Conservation (phyloP, 2,888 invertebrate genomes). For the Eupithecia abbreviata region DNA sequence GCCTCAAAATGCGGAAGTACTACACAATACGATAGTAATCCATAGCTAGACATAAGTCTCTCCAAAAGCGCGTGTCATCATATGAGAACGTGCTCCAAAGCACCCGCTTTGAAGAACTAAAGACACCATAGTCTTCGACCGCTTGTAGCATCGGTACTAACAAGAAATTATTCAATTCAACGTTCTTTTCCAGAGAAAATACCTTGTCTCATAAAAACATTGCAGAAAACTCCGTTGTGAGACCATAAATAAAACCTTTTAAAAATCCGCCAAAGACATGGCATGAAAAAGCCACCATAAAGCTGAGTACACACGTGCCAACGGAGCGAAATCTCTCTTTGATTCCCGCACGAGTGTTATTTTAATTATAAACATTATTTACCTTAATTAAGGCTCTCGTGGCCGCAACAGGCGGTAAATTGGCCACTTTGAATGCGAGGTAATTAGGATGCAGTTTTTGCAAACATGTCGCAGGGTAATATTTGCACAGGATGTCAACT, state of each 20-base stretch:
- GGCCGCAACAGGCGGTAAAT: constrained; percentile 70
- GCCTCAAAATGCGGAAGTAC: no score
- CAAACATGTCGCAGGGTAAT: constrained; percentile 38
- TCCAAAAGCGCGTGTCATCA: no score
- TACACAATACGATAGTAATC: no score
- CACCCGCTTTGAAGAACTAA: no score
- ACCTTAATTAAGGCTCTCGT: constrained; percentile 77
- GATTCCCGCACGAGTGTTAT: constrained; percentile 75
- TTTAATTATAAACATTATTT: constrained; percentile 83
- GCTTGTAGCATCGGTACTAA: no score
- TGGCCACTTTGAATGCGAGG: constrained; percentile 70
- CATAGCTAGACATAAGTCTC: no score
- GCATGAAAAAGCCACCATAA: constrained; percentile 60
- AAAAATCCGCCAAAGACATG: constrained; percentile 45
- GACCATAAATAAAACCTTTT: background rate
- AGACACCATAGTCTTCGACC: no score
- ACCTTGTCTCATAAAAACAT: background rate
- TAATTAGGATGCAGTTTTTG: constrained; percentile 78
- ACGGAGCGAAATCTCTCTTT: constrained; percentile 70
- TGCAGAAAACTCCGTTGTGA: background rate
- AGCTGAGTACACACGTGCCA: constrained; percentile 73
- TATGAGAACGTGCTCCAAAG: no score
- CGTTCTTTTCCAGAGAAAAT: no score
- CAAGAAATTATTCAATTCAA: no score
- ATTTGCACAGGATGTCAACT: background rate